Base-by-base conservation (phyloP, 2,888 invertebrate genomes). In the Microplitis deprimator region DNA sequence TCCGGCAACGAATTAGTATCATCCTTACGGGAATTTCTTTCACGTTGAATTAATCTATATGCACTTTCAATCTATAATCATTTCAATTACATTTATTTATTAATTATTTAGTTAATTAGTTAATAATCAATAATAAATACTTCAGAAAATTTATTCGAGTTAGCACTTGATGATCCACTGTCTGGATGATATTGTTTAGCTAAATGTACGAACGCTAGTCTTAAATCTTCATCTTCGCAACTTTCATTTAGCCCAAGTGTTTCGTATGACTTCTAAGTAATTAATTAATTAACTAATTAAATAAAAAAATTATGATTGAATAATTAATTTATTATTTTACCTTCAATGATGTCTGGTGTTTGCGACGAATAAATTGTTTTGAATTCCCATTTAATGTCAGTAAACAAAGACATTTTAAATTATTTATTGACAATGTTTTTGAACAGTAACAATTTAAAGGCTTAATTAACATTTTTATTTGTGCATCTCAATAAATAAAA, bases 111-210 rank as follows among this genome's bases (percentile, higher is more conserved):
- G 10, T 50, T 50, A 20, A 29, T 64, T 16, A 72, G n/a, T 39
- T 16, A 64, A 61, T 73, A 16, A 38, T 5, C 71, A 16, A 73
- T 38, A 41, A 6, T n/a, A 68, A 78, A 59, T 16, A 77, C 93
- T 84, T 93, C 91, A 65, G 94, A 92, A 90, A 97, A 97, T 87
- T 94, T 95, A 59, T 93, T 92, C 68, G 93, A 91, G 88, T 93
- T 92, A n/a, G 96, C 95, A 80, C 95, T 93, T 0, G 92, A 90
- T 0, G 92, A 91, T 0, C 94, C 94, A 68, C 95, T 95, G 85
- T 97, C 97, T 0, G 97, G 97, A 89, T 97, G 97, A 84, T 93
- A 96, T 83, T 92, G 92, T 88, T 96, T 97, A 0, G 95, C 96
- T 62, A 96, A 90, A 74, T 92, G 91, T 69, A 97, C 90, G 86